Evolutionary conservation across 2,888 invertebrate genomes (phyloP).

Genomic region (Scelioninae gen. 1): DNA sequence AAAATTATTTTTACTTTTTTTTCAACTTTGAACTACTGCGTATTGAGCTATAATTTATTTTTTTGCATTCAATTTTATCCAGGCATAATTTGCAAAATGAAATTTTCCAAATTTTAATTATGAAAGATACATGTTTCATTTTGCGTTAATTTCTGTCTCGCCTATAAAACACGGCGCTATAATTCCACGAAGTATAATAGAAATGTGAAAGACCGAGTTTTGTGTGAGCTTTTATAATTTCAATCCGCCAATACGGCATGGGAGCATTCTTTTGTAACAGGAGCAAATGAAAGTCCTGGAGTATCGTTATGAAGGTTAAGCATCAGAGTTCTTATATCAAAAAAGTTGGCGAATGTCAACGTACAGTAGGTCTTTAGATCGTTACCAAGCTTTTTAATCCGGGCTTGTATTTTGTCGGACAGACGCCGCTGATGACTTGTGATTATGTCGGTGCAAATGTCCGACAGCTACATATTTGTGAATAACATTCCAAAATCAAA

Average conservation of each 20-base stretch:
- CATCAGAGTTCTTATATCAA: conserved; percentile 51
- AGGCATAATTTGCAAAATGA: too few relatives aligned
- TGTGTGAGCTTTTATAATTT: conserved; percentile 31
- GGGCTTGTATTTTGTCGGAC: conserved; percentile 6
- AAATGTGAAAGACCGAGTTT: conserved; percentile 16
- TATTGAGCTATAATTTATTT: too few relatives aligned
- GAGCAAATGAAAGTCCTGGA: conserved; percentile 50
- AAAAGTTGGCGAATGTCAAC: conserved; percentile 46
- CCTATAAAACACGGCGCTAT: background rate
- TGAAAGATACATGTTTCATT: background rate
- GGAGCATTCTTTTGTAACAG: conserved; percentile 35
- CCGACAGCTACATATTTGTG: too few relatives aligned
- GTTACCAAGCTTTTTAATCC: conserved; percentile 47
- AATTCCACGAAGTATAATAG: background rate
- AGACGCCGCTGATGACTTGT: conserved; percentile 23
- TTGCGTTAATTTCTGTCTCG: background rate
- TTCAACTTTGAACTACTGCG: too few relatives aligned
- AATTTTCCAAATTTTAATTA: too few relatives aligned
- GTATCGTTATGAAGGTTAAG: conserved; percentile 51
- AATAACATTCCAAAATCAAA: too few relatives aligned
- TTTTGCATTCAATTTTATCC: too few relatives aligned
- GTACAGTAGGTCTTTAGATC: conserved; percentile 51
- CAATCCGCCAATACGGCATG: conserved; percentile 26
- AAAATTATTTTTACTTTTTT: too few relatives aligned
- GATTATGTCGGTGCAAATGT: too few relatives aligned